Base-by-base conservation (phyloP, 1,140 invertebrate genomes). In the Panagrolaimus sp. region DNA sequence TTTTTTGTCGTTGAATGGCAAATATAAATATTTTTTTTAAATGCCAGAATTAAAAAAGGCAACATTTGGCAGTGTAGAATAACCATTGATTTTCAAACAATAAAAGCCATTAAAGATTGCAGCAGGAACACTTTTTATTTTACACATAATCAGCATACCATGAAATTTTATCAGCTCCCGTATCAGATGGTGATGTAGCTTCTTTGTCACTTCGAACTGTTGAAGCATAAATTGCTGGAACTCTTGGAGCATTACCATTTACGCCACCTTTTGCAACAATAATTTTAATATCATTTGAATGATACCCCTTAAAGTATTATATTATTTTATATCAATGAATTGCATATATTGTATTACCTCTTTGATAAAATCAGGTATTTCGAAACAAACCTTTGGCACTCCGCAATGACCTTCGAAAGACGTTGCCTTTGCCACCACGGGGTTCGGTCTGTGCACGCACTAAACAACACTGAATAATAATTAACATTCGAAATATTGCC, bases 141-240 rank as follows among this genome's bases (percentile, higher is more conserved):
- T 57, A 57, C 20, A 57, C 51, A 57, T 57, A 57, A 27, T 57
- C 51, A 11, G 51, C 51, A 57, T 57, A 57, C 51, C 51, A 57
- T 20, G 51, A 57, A 57, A 57, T 57, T 57, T 57, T 13, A 27
- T 57, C 51, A 11, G 51, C 51, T 27, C 51, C 51, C 20, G 27
- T 57, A 27, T 57, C 27, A 27, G 20, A 25, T 38, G 31, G 31
- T 13, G 51, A 57, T 16, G 51, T 57, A 25, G 20, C 51, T 57
- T 57, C 51, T 57, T 27, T n/a, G 51, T 57, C 51, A 27, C 51
- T 57, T 20, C 51, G 20, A 20, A 57, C 27, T 11, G 51, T 57
- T 27, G 51, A 57, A 11, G 51, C 51, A 27, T 57, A 57, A 57
- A 57, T 57, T 57, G 51, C 51, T 27, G 51, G 51, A 57, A 57